Evolutionary conservation across 2,888 invertebrate species (phyloP).

Genomic region (Hemicrepidius hirtus): DNA sequence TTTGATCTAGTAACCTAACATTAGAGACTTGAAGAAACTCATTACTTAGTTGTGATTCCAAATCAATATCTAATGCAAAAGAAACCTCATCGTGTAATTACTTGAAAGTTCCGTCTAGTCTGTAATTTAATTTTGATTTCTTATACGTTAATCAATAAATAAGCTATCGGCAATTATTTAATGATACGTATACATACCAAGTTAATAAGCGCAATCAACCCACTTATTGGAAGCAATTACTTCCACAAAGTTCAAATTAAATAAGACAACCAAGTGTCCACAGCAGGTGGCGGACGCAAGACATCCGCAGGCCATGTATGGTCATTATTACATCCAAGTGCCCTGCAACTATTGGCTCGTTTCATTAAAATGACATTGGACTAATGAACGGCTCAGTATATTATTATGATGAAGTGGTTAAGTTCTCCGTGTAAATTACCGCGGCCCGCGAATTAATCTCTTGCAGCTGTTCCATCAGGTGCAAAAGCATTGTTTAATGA

Average conservation of each 20-base stretch:
- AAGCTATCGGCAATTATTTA: background rate
- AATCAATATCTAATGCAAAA: no score
- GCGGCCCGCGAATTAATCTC: conserved; percentile 38
- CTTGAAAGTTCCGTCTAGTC: background rate
- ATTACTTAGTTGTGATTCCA: no score
- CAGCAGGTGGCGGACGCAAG: conserved; percentile 32
- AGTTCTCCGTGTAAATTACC: conserved; percentile 42
- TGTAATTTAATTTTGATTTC: conserved; percentile 18
- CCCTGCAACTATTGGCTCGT: conserved; percentile 42
- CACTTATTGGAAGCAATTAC: conserved; percentile 37
- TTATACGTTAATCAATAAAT: conserved; percentile 21
- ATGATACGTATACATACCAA: conserved; percentile 15
- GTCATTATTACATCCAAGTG: conserved; percentile 32
- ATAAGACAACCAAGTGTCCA: conserved; percentile 35
- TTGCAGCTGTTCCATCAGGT: conserved; percentile 48
- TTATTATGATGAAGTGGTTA: conserved; percentile 47
- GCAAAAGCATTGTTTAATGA: conserved; percentile 44
- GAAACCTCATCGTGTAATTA: no score
- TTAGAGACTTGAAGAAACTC: no score
- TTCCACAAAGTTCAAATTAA: conserved; percentile 32
- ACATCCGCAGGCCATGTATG: conserved; percentile 33
- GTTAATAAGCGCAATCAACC: conserved; percentile 34
- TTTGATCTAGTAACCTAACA: no score
- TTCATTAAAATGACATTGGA: conserved; percentile 43
- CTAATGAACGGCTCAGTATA: conserved; percentile 42